Conservation (phyloP, 2,888 invertebrate genomes). For the Rhagophthalmus giganteus region DNA sequence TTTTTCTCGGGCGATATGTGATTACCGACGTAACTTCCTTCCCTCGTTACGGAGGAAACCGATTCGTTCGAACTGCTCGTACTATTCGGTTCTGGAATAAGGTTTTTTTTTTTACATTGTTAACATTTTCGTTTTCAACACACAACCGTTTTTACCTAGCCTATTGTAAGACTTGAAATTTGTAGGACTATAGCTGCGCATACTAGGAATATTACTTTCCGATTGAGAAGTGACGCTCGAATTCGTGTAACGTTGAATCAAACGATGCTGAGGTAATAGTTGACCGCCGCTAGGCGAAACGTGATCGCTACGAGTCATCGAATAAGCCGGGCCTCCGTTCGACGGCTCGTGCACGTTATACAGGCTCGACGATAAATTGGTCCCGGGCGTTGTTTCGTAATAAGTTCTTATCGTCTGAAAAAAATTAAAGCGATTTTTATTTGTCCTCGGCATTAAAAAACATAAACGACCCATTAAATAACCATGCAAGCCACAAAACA, state of each 20-base stretch:
- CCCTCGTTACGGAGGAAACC: constrained; percentile 70
- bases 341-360: constrained; percentile 53
- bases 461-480: too few relatives aligned
- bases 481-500: not conserved
- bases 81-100: constrained; percentile 51
- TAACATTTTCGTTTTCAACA: too few relatives aligned
- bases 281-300: constrained; percentile 27
- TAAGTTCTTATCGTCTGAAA: constrained; percentile 58
- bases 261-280: constrained; percentile 23
- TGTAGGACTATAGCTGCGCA: constrained; percentile 52
- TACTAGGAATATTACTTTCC: constrained; percentile 54
- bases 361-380: constrained; percentile 51
- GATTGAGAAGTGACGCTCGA: constrained; percentile 52
- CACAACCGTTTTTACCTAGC: constrained; percentile 40
- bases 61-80: constrained; percentile 88
- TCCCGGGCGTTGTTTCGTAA: constrained; percentile 55
- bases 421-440: too few relatives aligned
- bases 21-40: constrained; percentile 50
- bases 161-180: constrained; percentile 48
- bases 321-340: constrained; percentile 44
- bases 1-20: constrained; percentile 59
- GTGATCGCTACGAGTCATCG: constrained; percentile 47
- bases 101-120: too few relatives aligned
- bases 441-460: too few relatives aligned
- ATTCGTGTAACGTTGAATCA: constrained; percentile 41